A percentile compares a stretch with the other conserved stretches of the same genome.
Conservation (phyloP, 2,797 vertebrate species). For the Karalla daura region DNA sequence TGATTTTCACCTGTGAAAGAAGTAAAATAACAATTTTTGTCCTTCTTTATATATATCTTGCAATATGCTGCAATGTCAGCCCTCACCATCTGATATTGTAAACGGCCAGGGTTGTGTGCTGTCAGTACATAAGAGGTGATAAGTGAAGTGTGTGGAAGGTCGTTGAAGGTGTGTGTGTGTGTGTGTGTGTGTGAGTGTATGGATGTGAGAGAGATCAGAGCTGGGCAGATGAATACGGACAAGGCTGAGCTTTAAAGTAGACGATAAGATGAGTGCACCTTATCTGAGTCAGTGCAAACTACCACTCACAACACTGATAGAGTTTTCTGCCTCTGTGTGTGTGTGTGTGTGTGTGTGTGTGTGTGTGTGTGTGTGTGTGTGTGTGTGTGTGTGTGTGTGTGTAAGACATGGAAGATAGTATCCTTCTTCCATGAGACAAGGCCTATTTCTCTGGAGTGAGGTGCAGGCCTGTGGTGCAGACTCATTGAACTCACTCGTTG, state of each 20-base stretch:
- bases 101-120: conserved; percentile 14
- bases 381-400: conserved; percentile 10
- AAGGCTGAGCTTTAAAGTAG: conserved; percentile 33
- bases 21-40: not conserved
- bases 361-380: conserved; percentile 7
- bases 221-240: conserved; percentile 34
- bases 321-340: conserved; percentile 6
- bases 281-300: conserved; percentile 57
- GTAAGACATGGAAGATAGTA: conserved; percentile 20
- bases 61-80: not conserved
- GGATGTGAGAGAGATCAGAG: conserved; percentile 20
- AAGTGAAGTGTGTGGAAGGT: conserved; percentile 24
- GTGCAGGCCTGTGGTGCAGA: conserved; percentile 26
- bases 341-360: conserved; percentile 9
- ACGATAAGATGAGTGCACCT: conserved; percentile 35
- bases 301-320: conserved; percentile 50
- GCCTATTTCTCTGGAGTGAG: conserved; percentile 39
- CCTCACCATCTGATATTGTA: conserved; percentile 5
- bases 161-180: conserved; percentile 8
- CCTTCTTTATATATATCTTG: conserved; percentile 2
- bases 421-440: conserved; percentile 26
- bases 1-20: not conserved
- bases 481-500: conserved; percentile 12
- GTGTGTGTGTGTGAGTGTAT: conserved; percentile 2
- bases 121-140: conserved; percentile 6